Evolutionary conservation across 2,113 vertebrate species (phyloP), one percentile per base, ranked within the genome.

Genomic region (Mormyrus iriodes): DNA sequence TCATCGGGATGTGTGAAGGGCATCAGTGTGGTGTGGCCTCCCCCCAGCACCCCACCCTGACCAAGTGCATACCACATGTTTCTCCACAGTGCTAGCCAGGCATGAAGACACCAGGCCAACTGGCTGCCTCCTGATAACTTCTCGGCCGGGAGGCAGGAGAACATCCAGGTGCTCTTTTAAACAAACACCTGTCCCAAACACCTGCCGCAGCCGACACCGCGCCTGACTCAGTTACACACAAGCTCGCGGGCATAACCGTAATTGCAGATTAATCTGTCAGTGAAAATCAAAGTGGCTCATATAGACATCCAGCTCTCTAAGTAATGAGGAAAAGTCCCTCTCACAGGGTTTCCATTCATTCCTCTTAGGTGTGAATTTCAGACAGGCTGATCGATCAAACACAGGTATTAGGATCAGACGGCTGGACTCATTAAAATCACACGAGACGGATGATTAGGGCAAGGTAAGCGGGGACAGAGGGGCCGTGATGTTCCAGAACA

Each of bases 371-470:
- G 51, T 31, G 61, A 46, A 49, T 79, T 79, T 79, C 73, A 39
- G 73, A 79, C 35, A 42, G 15, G 13, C 24, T 85, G 82, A 49
- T 85, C 46, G 42, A 46, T 85, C 82, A 85, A 85, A 85, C 3
- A 4, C 44, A 48, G 44, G 82, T 88, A 91, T 15, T 79, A 73
- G 83, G 87, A 42, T 51, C 88, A 89, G 93, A 89, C 90, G 91
- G 91, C 65, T 84, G 58, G 89, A 89, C 90, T 92, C 91, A 94
- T 93, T 91, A 93, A 92, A 73, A 79, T 69, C 82, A 39, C 61
- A 44, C 3, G 44, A 46, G 82, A 39, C 24, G 44, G 19, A 24
- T 48, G 88, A 15, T 65, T 79, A 35, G 44, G 73, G 35, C 73
- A 42, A n/a, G 35, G 69, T 4, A 76, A 19, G 31, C 6, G 69